Evolutionary conservation across 2,113 vertebrate species (phyloP).

Genomic region (Carassius auratus): DNA sequence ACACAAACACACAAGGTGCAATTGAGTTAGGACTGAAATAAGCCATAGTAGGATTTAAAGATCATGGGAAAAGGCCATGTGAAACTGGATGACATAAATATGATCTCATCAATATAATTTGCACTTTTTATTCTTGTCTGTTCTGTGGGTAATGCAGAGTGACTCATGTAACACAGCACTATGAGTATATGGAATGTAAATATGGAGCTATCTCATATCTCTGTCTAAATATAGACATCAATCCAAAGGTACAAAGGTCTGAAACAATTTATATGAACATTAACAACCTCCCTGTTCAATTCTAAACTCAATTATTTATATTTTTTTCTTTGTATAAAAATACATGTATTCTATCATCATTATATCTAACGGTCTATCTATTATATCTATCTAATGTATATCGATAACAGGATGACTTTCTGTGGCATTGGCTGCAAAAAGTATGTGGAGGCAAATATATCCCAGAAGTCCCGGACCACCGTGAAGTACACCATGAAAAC

Average conservation of each 20-base stretch:
- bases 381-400: no score
- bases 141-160: background rate
- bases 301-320: background rate
- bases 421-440: conserved; percentile 96
- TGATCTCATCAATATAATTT: background rate
- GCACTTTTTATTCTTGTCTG: background rate
- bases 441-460: conserved; percentile 97
- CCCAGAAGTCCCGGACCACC: conserved; percentile 93
- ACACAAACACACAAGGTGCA: background rate
- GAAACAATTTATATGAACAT: background rate
- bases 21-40: background rate
- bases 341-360: background rate
- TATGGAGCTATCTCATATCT: background rate
- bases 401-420: conserved; percentile 85
- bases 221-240: conserved; percentile 4
- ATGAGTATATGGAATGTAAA: conserved; percentile 9
- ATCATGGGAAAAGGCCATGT: background rate
- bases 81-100: background rate
- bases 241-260: background rate
- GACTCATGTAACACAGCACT: conserved; percentile 4
- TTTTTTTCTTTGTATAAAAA: background rate
- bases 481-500: conserved; percentile 99
- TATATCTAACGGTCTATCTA: no score
- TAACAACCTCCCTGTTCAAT: background rate
- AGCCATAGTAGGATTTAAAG: background rate